Conservation (phyloP, 2,888 invertebrate species). For the Apodemia duryi region DNA sequence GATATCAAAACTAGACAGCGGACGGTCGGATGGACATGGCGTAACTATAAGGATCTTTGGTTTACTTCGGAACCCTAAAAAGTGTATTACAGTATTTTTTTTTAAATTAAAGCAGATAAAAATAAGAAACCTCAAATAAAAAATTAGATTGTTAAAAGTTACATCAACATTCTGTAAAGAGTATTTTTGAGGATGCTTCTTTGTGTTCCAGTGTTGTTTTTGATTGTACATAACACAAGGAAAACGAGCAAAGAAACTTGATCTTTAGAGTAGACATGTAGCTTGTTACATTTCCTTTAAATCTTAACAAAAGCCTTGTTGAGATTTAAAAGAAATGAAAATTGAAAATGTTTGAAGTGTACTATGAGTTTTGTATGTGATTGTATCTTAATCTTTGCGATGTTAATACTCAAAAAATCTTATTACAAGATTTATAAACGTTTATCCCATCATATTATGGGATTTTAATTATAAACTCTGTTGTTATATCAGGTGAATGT, state of each 20-base stretch:
- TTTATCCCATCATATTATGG: neutral
- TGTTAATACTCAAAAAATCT: neutral
- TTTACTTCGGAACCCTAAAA: too few relatives aligned
- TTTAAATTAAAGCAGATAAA: neutral
- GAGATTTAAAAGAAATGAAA: too few relatives aligned
- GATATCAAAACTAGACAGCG: too few relatives aligned
- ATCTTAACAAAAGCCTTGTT: neutral
- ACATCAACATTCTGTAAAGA: neutral
- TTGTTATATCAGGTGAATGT: neutral
- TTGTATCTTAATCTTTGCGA: neutral
- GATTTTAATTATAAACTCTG: neutral
- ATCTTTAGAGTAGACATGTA: neutral
- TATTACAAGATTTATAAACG: neutral
- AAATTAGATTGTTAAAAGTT: neutral
- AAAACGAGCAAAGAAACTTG: neutral
- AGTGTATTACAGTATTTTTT: too few relatives aligned
- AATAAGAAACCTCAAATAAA: neutral
- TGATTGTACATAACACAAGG: neutral
- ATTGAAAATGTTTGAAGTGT: neutral
- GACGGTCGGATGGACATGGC: too few relatives aligned
- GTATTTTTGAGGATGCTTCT: neutral
- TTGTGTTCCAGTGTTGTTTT: neutral
- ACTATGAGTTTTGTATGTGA: neutral
- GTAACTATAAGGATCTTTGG: too few relatives aligned
- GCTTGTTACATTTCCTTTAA: conserved; percentile 3